Conservation (phyloP, 2,888 invertebrate genomes). For the Agrenia bidenticulata region DNA sequence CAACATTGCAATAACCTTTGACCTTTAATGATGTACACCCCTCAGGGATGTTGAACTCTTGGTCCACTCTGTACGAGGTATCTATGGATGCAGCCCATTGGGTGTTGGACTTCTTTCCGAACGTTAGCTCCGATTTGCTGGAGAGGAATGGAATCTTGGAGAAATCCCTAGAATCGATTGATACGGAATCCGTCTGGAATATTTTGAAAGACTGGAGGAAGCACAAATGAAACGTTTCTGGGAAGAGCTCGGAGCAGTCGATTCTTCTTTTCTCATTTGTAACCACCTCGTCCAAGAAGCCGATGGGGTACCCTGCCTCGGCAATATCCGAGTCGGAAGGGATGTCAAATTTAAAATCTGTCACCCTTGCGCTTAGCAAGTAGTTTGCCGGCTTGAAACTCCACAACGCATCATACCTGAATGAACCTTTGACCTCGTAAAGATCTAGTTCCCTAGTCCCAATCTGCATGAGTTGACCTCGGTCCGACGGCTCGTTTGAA, state of each 20-base stretch:
- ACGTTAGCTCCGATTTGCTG: background rate
- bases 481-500: slow-evolving; percentile 34
- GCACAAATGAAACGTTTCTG: slow-evolving; percentile 23
- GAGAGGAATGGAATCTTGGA: background rate
- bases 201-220: slow-evolving; percentile 41
- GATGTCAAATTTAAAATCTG: slow-evolving; percentile 30
- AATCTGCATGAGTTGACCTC: slow-evolving; percentile 43
- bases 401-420: slow-evolving; percentile 39
- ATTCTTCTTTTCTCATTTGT: slow-evolving; percentile 17
- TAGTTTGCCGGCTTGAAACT: slow-evolving; percentile 35
- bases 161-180: slow-evolving; percentile 23
- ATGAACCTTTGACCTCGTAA: slow-evolving; percentile 30
- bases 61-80: slow-evolving; percentile 7
- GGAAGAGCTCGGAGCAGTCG: slow-evolving; percentile 6
- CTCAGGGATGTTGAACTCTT: slow-evolving; percentile 17
- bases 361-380: slow-evolving; percentile 18
- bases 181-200: slow-evolving; percentile 27
- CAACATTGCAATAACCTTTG: slow-evolving; percentile 29
- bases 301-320: slow-evolving; percentile 19
- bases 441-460: slow-evolving; percentile 32
- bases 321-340: slow-evolving; percentile 21
- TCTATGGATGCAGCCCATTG: slow-evolving; percentile 22
- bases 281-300: slow-evolving; percentile 27
- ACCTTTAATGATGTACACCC: slow-evolving; percentile 5
- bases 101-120: slow-evolving; percentile 29